phyloP scores from a whole-genome alignment of 2,797 vertebrate species.

The Pogonophryne albipinna region DNA sequence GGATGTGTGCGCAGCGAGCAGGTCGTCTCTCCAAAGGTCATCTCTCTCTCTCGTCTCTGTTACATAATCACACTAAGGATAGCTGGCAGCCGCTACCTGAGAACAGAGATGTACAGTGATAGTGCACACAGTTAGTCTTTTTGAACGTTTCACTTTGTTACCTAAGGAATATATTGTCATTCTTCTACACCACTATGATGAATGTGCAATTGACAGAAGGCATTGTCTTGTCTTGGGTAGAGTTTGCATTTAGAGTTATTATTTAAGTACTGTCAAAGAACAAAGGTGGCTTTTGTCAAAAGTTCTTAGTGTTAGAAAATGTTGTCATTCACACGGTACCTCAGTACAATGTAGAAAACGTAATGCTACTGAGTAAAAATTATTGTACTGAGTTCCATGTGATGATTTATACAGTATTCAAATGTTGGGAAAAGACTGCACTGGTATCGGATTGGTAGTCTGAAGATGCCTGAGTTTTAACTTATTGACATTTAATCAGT shows the following conservation, averaged over 20 bases:
- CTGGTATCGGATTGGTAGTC: not conserved
- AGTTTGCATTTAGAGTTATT: not conserved
- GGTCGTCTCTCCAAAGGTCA: constrained; percentile 67
- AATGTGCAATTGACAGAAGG: not conserved
- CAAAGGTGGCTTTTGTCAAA: not conserved
- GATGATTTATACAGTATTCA: not conserved
- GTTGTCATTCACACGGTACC: not conserved
- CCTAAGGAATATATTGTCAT: not conserved
- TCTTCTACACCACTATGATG: not conserved
- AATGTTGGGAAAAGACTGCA: constrained; percentile 3
- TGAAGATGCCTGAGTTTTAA: not conserved
- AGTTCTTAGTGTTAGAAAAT: not conserved
- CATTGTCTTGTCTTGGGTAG: not conserved
- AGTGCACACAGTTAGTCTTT: constrained; percentile 7
- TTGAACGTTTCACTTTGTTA: constrained; percentile 3
- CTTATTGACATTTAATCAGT: not conserved
- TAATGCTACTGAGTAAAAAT: not conserved
- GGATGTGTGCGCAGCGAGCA: constrained; percentile 69
- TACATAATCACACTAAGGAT: constrained; percentile 63
- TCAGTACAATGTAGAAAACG: not conserved
- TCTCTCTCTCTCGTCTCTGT: constrained; percentile 53
- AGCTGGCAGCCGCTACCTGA: constrained; percentile 52
- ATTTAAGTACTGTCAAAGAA: not conserved
- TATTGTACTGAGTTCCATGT: not conserved
- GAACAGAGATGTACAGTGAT: constrained; percentile 29